Base-by-base conservation (phyloP, 2,888 invertebrate species). In the Philereme vetulata region DNA sequence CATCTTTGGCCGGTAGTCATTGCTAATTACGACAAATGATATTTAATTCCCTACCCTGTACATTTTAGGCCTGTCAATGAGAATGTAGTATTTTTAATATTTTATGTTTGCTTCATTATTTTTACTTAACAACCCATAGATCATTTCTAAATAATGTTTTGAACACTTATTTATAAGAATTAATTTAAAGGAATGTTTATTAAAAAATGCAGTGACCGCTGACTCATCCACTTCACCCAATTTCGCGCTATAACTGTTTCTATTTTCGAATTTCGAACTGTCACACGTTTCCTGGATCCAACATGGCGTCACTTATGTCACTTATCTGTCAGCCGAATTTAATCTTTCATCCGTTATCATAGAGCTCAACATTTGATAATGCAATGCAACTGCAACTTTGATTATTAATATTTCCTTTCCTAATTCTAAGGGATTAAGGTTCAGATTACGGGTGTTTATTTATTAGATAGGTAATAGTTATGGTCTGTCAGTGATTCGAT, bases 191-290 rank as follows among this genome's bases (percentile, higher is more conserved):
- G 48, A 51, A 60, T 51, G 44, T 51, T 33, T 51, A 56, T 58
- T 48, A 56, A 66, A 63, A 63, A 65, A 66, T 57, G 56, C 65
- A 59, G 46, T 60, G 62, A 64, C 62, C 64, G 60, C 63, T 67
- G 62, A 66, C 60, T 68, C 68, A 64, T 62, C 56, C 60, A 66
- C 61, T 77, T 84, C 84, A 84, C 85, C 82, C 72, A 84, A 84
- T 83, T 85, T 85, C 77, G 83, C 84, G 81, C 76, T 81, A 76
- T 77, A 80, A 79, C 79, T 76, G 75, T 74, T 78, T 84, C 83
- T 84, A 85, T 84, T 84, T 85, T 82, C 76, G 82, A 80, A 84
- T 81, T 77, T 77, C 75, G 73, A 75, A 76, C 72, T 82, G 85
- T 84, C 84, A 79, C 76, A 67, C 78, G 78, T 78, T 85, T 85